Percentiles rank a stretch among this genome's conserved stretches.
Conservation (phyloP, 2,797 vertebrate genomes). For the Anisognathus igniventris region DNA sequence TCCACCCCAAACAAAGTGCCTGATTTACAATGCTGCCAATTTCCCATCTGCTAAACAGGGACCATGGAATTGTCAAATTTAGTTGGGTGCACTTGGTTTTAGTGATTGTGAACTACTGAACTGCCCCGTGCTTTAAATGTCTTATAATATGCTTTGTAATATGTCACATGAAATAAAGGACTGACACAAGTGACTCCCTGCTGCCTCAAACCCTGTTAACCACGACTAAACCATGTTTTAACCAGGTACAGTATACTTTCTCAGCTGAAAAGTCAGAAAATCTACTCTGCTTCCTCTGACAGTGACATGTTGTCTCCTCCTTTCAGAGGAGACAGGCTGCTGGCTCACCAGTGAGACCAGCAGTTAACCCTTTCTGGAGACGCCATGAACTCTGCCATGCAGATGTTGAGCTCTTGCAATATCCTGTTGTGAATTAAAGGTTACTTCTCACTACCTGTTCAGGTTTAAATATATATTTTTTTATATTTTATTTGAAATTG, state of each 20-base stretch:
- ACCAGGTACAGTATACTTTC: neutral
- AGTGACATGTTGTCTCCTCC: neutral
- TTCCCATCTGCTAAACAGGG: neutral
- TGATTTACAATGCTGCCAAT: constrained; percentile 14
- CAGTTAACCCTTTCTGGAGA: constrained; percentile 20
- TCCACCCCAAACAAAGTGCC: neutral
- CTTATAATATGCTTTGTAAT: constrained; percentile 1
- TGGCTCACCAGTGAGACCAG: neutral
- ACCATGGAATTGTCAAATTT: constrained; percentile 15
- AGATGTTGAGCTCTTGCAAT: neutral
- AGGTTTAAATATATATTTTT: neutral
- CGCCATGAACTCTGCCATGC: neutral
- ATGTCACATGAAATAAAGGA: constrained; percentile 24
- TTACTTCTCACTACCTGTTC: neutral
- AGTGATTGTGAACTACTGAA: constrained; percentile 41
- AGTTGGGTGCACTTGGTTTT: constrained; percentile 39
- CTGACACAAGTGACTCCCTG: neutral
- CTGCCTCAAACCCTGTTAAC: neutral
- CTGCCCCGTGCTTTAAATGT: constrained; percentile 3
- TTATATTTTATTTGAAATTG: neutral
- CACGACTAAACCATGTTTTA: neutral
- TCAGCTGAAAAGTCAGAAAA: neutral
- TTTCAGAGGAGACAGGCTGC: neutral
- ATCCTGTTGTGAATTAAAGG: neutral
- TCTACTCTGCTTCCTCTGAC: neutral